phyloP scores from a whole-genome alignment of 2,888 invertebrate genomes.

The Metellina segmentata region DNA sequence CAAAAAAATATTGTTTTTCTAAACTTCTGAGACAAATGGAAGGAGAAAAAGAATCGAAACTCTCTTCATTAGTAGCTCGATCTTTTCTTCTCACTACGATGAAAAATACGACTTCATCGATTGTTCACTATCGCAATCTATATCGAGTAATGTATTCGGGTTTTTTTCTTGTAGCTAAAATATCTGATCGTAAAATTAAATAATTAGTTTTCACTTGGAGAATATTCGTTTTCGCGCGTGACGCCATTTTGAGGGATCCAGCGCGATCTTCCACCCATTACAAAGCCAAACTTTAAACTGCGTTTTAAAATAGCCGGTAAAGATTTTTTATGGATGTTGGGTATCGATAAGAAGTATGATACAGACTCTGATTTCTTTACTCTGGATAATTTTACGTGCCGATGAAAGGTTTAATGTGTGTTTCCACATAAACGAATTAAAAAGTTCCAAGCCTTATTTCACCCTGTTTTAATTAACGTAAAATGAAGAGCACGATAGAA shows the following conservation, averaged over 20 bases:
- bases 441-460: too few relatives aligned
- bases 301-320: not conserved
- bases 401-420: too few relatives aligned
- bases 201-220: conserved; percentile 35
- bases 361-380: too few relatives aligned
- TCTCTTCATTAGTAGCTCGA: conserved; percentile 13
- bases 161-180: not conserved
- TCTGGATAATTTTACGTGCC: not conserved
- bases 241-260: not conserved
- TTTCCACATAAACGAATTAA: too few relatives aligned
- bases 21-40: not conserved
- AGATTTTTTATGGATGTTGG: not conserved
- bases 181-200: conserved; percentile 38
- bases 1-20: not conserved
- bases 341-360: not conserved
- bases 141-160: conserved; percentile 16
- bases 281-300: not conserved
- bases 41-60: not conserved
- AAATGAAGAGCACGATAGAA: too few relatives aligned
- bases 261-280: not conserved
- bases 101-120: conserved; percentile 26
- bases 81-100: not conserved
- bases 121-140: conserved; percentile 17
- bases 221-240: not conserved
- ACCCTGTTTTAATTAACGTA: too few relatives aligned